phyloP scores from a whole-genome alignment of 2,797 vertebrate genomes.

The Taenioides sp. region DNA sequence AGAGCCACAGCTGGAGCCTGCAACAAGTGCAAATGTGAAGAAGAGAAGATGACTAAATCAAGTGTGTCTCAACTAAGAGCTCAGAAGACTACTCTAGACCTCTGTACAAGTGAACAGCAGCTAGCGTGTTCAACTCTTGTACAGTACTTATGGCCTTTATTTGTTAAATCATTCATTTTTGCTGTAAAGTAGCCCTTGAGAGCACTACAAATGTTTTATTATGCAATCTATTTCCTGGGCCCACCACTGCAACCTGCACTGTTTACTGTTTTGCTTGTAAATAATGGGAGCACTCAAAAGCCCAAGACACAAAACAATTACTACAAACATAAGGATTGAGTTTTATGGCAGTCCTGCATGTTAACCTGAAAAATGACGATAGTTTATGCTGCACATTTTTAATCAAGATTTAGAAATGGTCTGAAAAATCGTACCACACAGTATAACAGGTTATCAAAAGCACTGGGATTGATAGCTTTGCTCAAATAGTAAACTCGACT shows the following conservation, averaged over 20 bases:
- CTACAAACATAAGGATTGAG: background rate
- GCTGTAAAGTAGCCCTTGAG: conserved; percentile 34
- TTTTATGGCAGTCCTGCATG: background rate
- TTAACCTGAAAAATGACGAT: background rate
- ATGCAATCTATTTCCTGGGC: conserved; percentile 38
- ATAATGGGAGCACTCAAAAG: conserved; percentile 16
- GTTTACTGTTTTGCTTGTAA: conserved; percentile 32
- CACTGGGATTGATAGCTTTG: no score
- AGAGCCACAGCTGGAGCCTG: conserved; percentile 60
- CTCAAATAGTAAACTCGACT: no score
- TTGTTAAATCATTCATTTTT: conserved; percentile 26
- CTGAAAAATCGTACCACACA: background rate
- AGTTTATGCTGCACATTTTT: background rate
- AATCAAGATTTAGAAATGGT: background rate
- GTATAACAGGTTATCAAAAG: no score
- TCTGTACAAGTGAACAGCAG: conserved; percentile 21
- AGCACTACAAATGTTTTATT: conserved; percentile 36
- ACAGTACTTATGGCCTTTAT: conserved; percentile 15
- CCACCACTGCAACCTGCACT: conserved; percentile 29
- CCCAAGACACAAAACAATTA: conserved; percentile 9
- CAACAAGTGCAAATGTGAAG: conserved; percentile 53
- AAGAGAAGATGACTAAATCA: conserved; percentile 23
- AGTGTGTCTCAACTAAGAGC: conserved; percentile 15
- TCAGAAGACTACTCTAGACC: conserved; percentile 14
- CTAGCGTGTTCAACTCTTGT: conserved; percentile 19